Conservation (phyloP, 30 jellyfish, hydroid and myxozoan species). For the Aurelia sp. region DNA sequence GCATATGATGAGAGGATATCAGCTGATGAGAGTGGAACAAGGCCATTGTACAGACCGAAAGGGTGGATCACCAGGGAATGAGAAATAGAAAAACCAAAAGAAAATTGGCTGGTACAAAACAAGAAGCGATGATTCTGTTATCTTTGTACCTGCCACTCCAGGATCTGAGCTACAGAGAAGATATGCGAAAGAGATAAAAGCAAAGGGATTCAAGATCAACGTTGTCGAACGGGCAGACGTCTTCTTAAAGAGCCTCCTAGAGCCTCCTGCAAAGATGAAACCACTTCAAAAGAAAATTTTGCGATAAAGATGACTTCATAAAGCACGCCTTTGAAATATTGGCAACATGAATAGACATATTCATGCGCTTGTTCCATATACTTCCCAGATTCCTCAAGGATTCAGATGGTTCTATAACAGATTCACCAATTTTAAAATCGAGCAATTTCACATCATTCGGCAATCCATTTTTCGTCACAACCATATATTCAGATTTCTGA, state of each 20-base stretch:
- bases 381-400: no score
- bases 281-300: slow-evolving; percentile 1
- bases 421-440: no score
- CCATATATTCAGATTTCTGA: no score
- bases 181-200: neutral
- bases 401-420: no score
- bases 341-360: no score
- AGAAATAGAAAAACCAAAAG: slow-evolving; percentile 7
- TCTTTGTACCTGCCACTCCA: neutral
- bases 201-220: slow-evolving; percentile 4
- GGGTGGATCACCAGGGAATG: slow-evolving; percentile 9
- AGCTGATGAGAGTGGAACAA: slow-evolving; percentile 12
- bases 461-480: no score
- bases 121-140: no score
- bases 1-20: slow-evolving; percentile 24
- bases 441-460: no score
- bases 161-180: slow-evolving; percentile 33
- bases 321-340: no score
- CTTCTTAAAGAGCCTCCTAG: slow-evolving; percentile 21
- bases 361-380: no score
- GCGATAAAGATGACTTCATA: slow-evolving; percentile 19
- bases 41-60: slow-evolving; percentile 26
- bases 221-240: slow-evolving; percentile 25
- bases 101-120: neutral
- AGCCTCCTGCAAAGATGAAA: slow-evolving; percentile 12